A percentile compares a stretch with the other conserved stretches of the same genome.
Evolutionary conservation across 37 sponge, comb jelly and placozoan genomes (phyloP).

Genomic region (Spongilla lacustris): DNA sequence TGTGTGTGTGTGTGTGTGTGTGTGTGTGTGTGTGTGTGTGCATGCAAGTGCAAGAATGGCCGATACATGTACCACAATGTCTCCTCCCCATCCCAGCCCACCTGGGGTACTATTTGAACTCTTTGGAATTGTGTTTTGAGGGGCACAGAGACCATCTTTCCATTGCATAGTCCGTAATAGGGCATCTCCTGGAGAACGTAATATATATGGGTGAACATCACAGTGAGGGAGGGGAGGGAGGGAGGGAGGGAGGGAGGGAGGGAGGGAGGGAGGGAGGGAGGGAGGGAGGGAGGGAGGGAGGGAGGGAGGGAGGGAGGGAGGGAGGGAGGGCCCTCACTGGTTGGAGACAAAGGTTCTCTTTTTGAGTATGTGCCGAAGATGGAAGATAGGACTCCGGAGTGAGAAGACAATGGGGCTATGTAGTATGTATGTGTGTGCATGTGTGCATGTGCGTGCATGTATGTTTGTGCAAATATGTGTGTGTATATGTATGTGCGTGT

Average conservation of each 20-base stretch:
- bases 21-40: slow-evolving; percentile 20
- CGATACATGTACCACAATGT: background rate
- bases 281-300: too few relatives aligned
- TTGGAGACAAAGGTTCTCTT: slow-evolving; percentile 63
- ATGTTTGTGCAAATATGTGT: too few relatives aligned
- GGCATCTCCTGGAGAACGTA: slow-evolving; percentile 51
- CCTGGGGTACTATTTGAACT: slow-evolving; percentile 54
- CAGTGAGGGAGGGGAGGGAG: too few relatives aligned
- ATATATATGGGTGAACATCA: background rate
- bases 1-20: slow-evolving; percentile 3
- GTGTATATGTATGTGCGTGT: too few relatives aligned
- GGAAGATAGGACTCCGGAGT: slow-evolving; percentile 58
- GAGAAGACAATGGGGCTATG: slow-evolving; percentile 60
- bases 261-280: too few relatives aligned
- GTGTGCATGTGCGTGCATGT: too few relatives aligned
- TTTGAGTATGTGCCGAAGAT: slow-evolving; percentile 63
- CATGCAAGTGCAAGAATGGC: background rate
- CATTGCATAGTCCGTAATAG: slow-evolving; percentile 35
- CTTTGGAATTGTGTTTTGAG: slow-evolving; percentile 39
- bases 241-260: too few relatives aligned
- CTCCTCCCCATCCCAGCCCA: background rate
- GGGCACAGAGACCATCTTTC: slow-evolving; percentile 15
- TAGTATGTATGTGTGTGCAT: background rate
- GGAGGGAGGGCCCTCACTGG: slow-evolving; percentile 31
- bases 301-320: too few relatives aligned